These are phyloP conservation scores for Apaloderma vittatum DNA, from an alignment of 2,113 vertebrate genomes.

Conservation along the genomic window DNA sequence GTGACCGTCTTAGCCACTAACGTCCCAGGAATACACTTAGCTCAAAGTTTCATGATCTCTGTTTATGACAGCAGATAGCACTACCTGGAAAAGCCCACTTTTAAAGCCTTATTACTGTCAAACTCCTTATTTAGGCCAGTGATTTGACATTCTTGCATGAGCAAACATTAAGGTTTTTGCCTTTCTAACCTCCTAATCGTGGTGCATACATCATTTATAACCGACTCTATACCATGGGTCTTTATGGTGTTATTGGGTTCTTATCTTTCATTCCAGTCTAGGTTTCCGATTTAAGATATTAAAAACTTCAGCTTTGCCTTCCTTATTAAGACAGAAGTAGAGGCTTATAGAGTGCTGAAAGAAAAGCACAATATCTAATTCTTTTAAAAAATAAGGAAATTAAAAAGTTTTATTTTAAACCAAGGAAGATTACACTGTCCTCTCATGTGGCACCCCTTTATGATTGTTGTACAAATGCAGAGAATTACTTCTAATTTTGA, in stretches of 20 bases:
- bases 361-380: not conserved
- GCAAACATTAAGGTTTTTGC: conserved; percentile 73
- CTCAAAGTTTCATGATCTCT: conserved; percentile 69
- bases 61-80: conserved; percentile 65
- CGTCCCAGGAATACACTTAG: conserved; percentile 41
- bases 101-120: conserved; percentile 77
- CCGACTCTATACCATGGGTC: conserved; percentile 64
- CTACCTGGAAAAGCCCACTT: conserved; percentile 66
- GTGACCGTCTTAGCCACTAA: conserved; percentile 21
- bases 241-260: conserved; percentile 72
- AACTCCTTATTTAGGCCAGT: conserved; percentile 70
- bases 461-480: not conserved
- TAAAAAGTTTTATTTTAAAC: conserved; percentile 5
- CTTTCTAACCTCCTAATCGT: conserved; percentile 80
- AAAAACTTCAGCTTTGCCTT: conserved; percentile 37
- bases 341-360: not conserved
- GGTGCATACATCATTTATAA: conserved; percentile 77
- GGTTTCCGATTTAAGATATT: conserved; percentile 66
- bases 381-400: not conserved
- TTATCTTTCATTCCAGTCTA: conserved; percentile 73
- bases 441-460: not conserved
- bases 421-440: not conserved
- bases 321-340: conserved; percentile 33
- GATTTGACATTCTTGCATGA: conserved; percentile 78
- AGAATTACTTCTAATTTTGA: not conserved